phyloP scores from a whole-genome alignment of 2,113 vertebrate species.

The Tupaia chinensis region DNA sequence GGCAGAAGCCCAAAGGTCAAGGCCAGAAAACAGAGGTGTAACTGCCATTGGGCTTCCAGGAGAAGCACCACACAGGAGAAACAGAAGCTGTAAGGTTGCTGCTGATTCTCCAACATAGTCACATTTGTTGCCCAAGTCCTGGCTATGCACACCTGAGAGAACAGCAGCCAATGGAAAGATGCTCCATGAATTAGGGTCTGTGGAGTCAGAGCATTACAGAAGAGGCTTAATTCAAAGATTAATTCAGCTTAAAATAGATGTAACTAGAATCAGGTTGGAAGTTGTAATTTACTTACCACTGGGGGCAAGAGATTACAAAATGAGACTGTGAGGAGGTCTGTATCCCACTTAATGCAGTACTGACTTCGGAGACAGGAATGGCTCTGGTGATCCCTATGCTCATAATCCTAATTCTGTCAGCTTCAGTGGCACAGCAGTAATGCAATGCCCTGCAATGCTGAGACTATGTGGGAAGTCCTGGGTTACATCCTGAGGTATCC shows the following conservation, averaged over 20 bases:
- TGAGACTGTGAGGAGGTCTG: background rate
- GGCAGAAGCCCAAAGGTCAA: background rate
- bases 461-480: too few relatives aligned
- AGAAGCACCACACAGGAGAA: background rate
- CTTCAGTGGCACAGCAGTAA: too few relatives aligned
- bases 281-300: background rate
- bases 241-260: slow-evolving; percentile 45
- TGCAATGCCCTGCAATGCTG: too few relatives aligned
- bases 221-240: background rate
- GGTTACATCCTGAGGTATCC: too few relatives aligned
- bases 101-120: background rate
- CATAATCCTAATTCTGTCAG: slow-evolving; percentile 4
- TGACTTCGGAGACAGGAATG: background rate
- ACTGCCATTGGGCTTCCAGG: background rate
- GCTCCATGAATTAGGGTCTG: background rate
- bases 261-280: slow-evolving; percentile 23
- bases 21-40: background rate
- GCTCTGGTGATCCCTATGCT: background rate
- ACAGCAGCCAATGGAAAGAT: background rate
- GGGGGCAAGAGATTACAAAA: slow-evolving; percentile 13
- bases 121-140: background rate
- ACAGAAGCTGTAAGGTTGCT: background rate
- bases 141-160: background rate
- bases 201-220: background rate
- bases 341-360: background rate